A percentile compares a stretch with the other conserved stretches of the same genome.
Conservation (phyloP, 1,140 invertebrate genomes). For the Microplitis mediator region DNA sequence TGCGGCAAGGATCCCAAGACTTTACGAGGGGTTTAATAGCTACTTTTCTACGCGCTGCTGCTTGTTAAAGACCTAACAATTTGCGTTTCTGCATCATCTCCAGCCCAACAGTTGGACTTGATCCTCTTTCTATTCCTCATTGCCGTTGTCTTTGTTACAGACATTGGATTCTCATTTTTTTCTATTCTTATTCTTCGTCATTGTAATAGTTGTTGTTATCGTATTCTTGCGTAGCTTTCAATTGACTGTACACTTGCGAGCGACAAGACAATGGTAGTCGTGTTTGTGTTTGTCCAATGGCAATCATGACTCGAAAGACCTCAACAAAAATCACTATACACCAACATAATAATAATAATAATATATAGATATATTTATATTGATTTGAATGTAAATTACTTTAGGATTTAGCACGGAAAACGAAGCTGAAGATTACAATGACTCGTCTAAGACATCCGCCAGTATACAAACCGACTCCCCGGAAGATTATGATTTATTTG, state of each 20-base stretch:
- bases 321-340: too few relatives aligned
- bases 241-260: background rate
- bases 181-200: too few relatives aligned
- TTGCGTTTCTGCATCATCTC: too few relatives aligned
- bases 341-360: too few relatives aligned
- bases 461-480: conserved; percentile 28
- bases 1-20: background rate
- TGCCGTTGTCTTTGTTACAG: background rate
- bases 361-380: background rate
- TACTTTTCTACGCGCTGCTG: background rate
- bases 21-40: conserved; percentile 20
- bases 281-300: conserved; percentile 20
- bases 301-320: background rate
- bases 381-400: conserved; percentile 24
- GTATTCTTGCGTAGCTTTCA: background rate
- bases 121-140: background rate
- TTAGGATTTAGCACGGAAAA: conserved; percentile 28
- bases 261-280: conserved; percentile 20
- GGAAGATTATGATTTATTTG: conserved; percentile 36
- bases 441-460: conserved; percentile 27
- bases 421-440: conserved; percentile 30
- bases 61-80: conserved; percentile 2
- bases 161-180: too few relatives aligned
- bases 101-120: background rate
- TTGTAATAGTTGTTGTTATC: background rate